Evolutionary conservation across 1,140 invertebrate species (phyloP).

Genomic region (Eueides isabella): DNA sequence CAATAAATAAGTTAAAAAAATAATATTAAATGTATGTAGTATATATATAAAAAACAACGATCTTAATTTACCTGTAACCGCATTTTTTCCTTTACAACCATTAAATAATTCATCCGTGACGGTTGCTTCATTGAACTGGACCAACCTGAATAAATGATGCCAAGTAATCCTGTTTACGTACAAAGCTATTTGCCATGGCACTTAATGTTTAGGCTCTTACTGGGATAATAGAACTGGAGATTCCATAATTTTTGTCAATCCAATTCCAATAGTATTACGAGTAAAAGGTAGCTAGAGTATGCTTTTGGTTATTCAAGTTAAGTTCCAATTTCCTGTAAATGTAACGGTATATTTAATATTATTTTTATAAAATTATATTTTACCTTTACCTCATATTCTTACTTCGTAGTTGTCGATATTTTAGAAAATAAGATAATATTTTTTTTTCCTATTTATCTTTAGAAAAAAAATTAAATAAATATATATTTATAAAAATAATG

Average conservation of each 20-base stretch:
- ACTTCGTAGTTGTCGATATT: too few relatives aligned
- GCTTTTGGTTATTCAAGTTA: background rate
- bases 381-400: too few relatives aligned
- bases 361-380: too few relatives aligned
- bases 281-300: background rate
- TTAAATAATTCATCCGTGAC: background rate
- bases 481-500: too few relatives aligned
- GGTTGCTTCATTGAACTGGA: background rate
- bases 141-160: slow-evolving; percentile 5
- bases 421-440: too few relatives aligned
- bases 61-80: background rate
- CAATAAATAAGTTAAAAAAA: too few relatives aligned
- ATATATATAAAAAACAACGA: background rate
- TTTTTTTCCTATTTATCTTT: too few relatives aligned
- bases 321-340: too few relatives aligned
- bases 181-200: slow-evolving; percentile 3
- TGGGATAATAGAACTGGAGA: background rate
- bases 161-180: slow-evolving; percentile 4
- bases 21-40: too few relatives aligned
- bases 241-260: background rate
- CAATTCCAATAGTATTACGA: background rate
- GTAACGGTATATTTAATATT: too few relatives aligned
- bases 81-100: background rate
- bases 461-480: too few relatives aligned
- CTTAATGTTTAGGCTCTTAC: background rate